These are phyloP conservation scores for Atlantisia rogersi DNA, from an alignment of 2,113 vertebrate species.

Conservation along the genomic window DNA sequence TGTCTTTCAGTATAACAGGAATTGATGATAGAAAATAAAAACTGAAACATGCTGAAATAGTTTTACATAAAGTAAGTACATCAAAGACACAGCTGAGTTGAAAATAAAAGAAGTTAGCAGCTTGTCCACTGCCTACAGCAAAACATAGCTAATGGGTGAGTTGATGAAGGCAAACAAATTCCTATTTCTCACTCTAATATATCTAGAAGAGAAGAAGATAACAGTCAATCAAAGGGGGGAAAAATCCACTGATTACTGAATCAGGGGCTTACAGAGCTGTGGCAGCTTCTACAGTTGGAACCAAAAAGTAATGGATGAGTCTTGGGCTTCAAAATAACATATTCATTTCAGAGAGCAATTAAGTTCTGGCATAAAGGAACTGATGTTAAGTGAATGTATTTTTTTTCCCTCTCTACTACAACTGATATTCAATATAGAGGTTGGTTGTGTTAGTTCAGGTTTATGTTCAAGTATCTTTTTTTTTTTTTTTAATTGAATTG, in stretches of 20 bases:
- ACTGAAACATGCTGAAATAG: background rate
- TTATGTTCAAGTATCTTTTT: background rate
- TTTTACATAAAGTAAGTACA: background rate
- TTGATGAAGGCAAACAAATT: background rate
- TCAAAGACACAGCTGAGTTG: background rate
- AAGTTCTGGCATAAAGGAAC: background rate
- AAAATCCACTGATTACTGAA: background rate
- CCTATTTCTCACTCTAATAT: background rate
- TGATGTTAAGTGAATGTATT: background rate
- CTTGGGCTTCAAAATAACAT: background rate
- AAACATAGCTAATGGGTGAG: background rate
- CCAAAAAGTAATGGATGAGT: background rate
- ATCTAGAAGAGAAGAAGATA: background rate
- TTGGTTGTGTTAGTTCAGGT: background rate
- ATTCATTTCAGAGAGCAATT: background rate
- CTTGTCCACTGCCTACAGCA: background rate
- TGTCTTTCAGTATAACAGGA: background rate
- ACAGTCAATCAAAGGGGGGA: background rate
- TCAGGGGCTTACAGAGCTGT: background rate
- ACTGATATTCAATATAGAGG: background rate
- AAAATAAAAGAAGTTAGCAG: background rate
- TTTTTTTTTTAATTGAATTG: background rate
- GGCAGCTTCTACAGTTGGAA: background rate
- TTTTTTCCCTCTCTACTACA: background rate
- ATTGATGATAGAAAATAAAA: background rate